Conservation (phyloP, 2,113 vertebrate genomes). For the Aramus guarauna region DNA sequence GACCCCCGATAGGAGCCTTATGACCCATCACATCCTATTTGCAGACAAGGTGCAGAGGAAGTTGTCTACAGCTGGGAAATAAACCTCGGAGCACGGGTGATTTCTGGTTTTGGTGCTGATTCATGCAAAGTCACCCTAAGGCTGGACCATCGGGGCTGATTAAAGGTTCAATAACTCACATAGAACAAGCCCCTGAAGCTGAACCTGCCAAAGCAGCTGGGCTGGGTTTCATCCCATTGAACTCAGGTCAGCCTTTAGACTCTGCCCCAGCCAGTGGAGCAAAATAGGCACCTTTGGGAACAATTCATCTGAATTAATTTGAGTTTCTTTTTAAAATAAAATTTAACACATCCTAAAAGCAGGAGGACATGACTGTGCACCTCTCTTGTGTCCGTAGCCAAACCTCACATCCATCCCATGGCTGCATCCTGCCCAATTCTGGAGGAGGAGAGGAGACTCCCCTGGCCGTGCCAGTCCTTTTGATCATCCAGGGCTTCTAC, state of each 20-base stretch:
- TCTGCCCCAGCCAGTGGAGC: not conserved
- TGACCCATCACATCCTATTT: rapidly evolving
- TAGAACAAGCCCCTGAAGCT: not conserved
- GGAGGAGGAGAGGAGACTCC: not conserved
- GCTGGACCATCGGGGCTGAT: not conserved
- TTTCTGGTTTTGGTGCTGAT: not conserved
- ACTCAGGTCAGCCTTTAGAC: not conserved
- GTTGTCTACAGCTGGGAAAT: not conserved
- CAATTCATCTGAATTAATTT: not conserved
- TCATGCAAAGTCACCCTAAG: not conserved
- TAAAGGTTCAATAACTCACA: not conserved
- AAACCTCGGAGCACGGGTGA: not conserved
- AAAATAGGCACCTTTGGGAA: not conserved
- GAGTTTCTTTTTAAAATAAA: not conserved
- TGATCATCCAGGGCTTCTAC: not conserved
- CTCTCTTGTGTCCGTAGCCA: not conserved
- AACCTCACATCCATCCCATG: not conserved
- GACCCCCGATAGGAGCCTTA: not conserved
- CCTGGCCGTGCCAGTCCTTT: not conserved
- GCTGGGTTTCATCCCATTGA: not conserved
- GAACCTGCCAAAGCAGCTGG: not conserved
- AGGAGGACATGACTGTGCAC: rapidly evolving
- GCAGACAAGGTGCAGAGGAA: not conserved
- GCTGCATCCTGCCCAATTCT: not conserved
- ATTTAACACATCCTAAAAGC: not conserved